Percentiles rank a stretch among this genome's conserved stretches.
Evolutionary conservation across 2,888 invertebrate species (phyloP).

Genomic region (Euspilapteryx auroguttella): DNA sequence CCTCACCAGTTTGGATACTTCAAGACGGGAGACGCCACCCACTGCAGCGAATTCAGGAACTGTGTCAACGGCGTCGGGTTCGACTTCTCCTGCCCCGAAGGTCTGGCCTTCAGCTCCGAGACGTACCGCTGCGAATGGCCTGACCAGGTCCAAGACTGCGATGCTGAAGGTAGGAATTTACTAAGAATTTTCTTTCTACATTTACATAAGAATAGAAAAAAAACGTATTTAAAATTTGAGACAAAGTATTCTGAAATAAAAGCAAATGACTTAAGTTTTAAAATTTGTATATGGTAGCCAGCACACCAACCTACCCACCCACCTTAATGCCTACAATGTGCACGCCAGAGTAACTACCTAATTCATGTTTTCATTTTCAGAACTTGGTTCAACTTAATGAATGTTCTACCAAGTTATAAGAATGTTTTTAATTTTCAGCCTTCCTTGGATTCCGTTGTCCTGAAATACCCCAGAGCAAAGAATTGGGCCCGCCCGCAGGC

Average conservation of each 20-base stretch:
- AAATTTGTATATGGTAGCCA: no score
- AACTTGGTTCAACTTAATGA: no score
- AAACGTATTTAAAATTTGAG: no score
- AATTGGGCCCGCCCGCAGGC: slow-evolving; percentile 41
- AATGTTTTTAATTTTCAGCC: slow-evolving; percentile 39
- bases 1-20: slow-evolving; percentile 85
- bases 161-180: slow-evolving; percentile 68
- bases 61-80: slow-evolving; percentile 79
- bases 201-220: background rate
- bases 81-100: slow-evolving; percentile 79
- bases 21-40: slow-evolving; percentile 60
- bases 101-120: slow-evolving; percentile 74
- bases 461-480: slow-evolving; percentile 40
- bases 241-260: no score
- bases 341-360: no score
- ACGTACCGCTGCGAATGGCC: slow-evolving; percentile 86
- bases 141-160: slow-evolving; percentile 78
- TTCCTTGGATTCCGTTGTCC: slow-evolving; percentile 83
- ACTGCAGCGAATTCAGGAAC: slow-evolving; percentile 81
- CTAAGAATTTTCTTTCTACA: background rate
- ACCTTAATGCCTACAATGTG: no score
- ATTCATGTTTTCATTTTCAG: no score
- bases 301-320: no score
- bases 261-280: no score
- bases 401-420: no score